Base-by-base conservation (phyloP, 2,797 vertebrate species). In the Coregonus suidteri region DNA sequence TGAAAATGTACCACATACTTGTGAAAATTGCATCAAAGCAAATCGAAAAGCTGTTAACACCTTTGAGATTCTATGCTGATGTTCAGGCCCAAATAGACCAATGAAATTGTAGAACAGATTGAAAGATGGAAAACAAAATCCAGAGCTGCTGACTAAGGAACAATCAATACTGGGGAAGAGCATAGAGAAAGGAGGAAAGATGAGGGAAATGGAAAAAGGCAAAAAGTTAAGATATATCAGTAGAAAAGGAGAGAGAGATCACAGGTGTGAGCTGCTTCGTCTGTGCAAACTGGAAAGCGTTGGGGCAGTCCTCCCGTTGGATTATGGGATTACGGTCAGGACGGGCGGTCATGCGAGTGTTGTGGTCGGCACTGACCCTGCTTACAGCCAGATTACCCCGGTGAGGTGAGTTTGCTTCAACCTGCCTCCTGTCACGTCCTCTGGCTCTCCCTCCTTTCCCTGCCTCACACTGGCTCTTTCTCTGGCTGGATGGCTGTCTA, bases 371-470 rank as follows among this genome's bases (percentile, higher is more conserved):
- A 65, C 73, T 94, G 93, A 94, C 91, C 93, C 92, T 34, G 85
- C 91, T 94, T 94, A 94, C 90, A 82, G 84, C 78, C 80, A 92
- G 93, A 94, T 94, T 93, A 95, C 79, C 85, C 83, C 84, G 85
- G 83, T 88, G 81, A 90, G 87, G 88, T 88, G 82, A 93, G 86
- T 84, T 81, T 82, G 84, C 75, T 75, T 76, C 71, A 76, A 69
- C 71, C 82, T 77, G 34, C 14, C 37, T 54, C 69, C 70, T 74
- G 81, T 84, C 77, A 77, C 76, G 75, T 31, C 76, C 82, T 64
- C 62, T 52, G 82, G 82, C 83, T 86, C 84, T 85, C 84, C 79
- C 76, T 73, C 80, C 81, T 70, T 11, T 54, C 6, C 64, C 3
- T 31, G 53, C 59, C 6, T 20, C 16, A 31, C 30, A 54, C n/a